A percentile compares a stretch with the other conserved stretches of the same genome.
Conservation (phyloP, 2,888 invertebrate species). For the Macaria notata region DNA sequence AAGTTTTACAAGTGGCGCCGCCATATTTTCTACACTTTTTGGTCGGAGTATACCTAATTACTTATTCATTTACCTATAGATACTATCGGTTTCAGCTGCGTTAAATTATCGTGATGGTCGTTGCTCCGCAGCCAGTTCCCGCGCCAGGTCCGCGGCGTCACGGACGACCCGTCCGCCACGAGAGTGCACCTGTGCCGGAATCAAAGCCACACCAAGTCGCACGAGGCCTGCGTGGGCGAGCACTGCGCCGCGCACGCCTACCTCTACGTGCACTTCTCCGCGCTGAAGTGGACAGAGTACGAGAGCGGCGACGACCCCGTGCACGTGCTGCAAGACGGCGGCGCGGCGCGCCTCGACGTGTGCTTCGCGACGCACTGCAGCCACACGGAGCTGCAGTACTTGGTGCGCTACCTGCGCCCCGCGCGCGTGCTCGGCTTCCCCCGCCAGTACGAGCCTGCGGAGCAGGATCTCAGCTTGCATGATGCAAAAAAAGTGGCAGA, state of each 20-base stretch:
- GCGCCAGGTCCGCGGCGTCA: not conserved
- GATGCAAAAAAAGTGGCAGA: too few species aligned
- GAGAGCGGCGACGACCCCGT: not conserved
- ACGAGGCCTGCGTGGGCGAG: not conserved
- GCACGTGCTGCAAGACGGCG: not conserved
- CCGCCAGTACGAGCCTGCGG: too few species aligned
- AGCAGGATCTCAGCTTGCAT: too few species aligned
- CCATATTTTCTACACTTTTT: too few species aligned
- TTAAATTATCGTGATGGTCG: too few species aligned
- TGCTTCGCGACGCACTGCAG: not conserved
- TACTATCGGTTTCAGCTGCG: too few species aligned
- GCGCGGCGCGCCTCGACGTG: not conserved
- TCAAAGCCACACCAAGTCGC: not conserved
- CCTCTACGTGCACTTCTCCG: not conserved
- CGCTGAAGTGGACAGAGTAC: not conserved
- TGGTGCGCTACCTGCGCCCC: not conserved
- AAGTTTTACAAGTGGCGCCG: too few species aligned
- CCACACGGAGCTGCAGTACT: not conserved
- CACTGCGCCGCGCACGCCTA: not conserved
- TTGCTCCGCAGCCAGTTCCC: not conserved
- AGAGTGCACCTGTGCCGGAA: not conserved
- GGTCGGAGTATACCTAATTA: too few species aligned
- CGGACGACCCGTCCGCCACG: not conserved
- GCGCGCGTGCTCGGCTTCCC: not conserved
- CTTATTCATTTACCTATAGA: too few species aligned